Percentiles rank a stretch among this genome's conserved stretches.
phyloP scores from a whole-genome alignment of 2,113 vertebrate species.

The Mesitornis unicolor region DNA sequence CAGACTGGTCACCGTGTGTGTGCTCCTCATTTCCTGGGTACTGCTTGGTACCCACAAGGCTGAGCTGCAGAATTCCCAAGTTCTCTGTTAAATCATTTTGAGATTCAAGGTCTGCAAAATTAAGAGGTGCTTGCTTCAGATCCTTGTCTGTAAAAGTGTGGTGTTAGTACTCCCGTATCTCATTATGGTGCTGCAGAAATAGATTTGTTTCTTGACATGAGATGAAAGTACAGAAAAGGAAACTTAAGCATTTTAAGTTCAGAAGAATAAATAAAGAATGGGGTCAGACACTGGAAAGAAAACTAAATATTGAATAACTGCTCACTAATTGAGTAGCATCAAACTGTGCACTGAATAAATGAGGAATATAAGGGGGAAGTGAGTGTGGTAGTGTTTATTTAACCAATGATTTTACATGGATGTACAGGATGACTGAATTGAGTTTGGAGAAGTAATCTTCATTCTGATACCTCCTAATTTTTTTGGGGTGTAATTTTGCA shows the following conservation, averaged over 20 bases:
- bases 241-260: slow-evolving; percentile 9
- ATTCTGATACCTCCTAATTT: background rate
- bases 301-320: slow-evolving; percentile 9
- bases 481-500: background rate
- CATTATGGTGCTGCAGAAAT: background rate
- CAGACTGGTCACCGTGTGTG: background rate
- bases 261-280: slow-evolving; percentile 30
- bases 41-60: background rate
- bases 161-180: background rate
- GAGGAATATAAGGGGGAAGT: background rate
- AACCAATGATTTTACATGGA: background rate
- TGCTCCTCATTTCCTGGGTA: background rate
- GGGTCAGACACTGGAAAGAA: background rate
- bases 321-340: background rate
- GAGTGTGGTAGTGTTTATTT: background rate
- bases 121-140: background rate
- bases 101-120: background rate
- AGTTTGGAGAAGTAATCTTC: background rate
- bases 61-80: background rate
- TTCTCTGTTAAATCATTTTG: background rate
- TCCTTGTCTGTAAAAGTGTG: background rate
- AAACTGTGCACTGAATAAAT: background rate
- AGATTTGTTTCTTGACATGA: background rate
- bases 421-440: background rate
- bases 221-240: background rate